These are phyloP conservation scores for Aleiodes leptofemur DNA, from an alignment of 2,888 invertebrate genomes.

Conservation along the genomic window DNA sequence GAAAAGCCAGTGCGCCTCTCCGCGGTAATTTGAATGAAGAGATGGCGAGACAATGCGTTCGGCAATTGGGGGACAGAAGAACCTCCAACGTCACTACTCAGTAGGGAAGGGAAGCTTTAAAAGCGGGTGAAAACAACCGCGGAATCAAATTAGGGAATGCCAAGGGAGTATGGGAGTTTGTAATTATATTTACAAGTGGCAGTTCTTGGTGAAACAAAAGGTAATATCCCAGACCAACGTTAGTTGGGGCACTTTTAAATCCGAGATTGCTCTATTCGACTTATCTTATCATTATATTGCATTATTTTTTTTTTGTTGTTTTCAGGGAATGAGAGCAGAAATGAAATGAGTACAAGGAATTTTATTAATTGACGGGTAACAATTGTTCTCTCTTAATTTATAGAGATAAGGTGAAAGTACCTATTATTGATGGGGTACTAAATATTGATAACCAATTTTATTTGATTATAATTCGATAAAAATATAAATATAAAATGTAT, in stretches of 20 bases:
- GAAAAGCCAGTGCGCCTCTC: slow-evolving; percentile 55
- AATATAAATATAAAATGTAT: too few relatives aligned
- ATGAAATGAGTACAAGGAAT: background rate
- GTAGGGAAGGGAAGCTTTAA: slow-evolving; percentile 43
- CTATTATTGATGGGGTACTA: too few relatives aligned
- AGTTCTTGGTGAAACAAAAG: slow-evolving; percentile 72
- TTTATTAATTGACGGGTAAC: background rate
- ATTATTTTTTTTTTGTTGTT: slow-evolving; percentile 1
- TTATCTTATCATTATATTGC: slow-evolving; percentile 54
- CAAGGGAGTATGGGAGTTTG: slow-evolving; percentile 58
- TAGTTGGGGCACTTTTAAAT: slow-evolving; percentile 37
- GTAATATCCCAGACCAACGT: slow-evolving; percentile 42
- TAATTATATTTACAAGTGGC: slow-evolving; percentile 75
- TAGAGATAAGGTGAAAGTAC: too few relatives aligned
- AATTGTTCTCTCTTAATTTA: too few relatives aligned
- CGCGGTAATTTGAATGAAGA: slow-evolving; percentile 74
- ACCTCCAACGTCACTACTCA: slow-evolving; percentile 49
- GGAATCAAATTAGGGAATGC: slow-evolving; percentile 71
- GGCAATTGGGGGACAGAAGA: slow-evolving; percentile 58
- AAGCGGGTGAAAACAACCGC: slow-evolving; percentile 73
- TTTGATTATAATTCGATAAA: too few relatives aligned
- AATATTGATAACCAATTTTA: too few relatives aligned
- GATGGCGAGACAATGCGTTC: slow-evolving; percentile 72
- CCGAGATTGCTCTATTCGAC: slow-evolving; percentile 73
- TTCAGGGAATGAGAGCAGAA: background rate